Evolutionary conservation across 2,888 invertebrate genomes (phyloP).

Genomic region (Catocala fraxini): DNA sequence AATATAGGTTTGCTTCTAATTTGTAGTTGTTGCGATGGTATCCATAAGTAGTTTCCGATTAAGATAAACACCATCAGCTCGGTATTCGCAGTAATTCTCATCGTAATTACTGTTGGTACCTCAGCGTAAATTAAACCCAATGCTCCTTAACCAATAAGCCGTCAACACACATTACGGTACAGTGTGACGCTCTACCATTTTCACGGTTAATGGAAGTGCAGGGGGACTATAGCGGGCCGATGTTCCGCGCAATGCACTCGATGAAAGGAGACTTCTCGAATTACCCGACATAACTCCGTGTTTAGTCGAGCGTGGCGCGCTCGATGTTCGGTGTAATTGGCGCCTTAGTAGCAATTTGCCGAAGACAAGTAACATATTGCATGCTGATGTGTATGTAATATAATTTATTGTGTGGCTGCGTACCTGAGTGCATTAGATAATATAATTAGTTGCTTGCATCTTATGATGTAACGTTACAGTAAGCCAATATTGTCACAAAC

Average conservation of each 20-base stretch:
- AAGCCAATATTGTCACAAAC: too few species aligned
- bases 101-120: neutral
- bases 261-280: constrained; percentile 66
- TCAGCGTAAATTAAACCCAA: constrained; percentile 22
- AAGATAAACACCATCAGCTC: too few species aligned
- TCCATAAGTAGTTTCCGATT: too few species aligned
- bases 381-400: constrained; percentile 45
- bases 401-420: constrained; percentile 37
- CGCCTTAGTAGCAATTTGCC: constrained; percentile 66
- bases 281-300: constrained; percentile 64
- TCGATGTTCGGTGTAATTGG: constrained; percentile 69
- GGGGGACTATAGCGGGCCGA: constrained; percentile 57
- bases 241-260: constrained; percentile 63
- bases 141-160: constrained; percentile 16
- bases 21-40: too few species aligned
- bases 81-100: too few species aligned
- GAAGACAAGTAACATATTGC: constrained; percentile 51
- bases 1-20: too few species aligned
- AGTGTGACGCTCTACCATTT: constrained; percentile 55
- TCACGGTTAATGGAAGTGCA: constrained; percentile 64
- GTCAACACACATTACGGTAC: constrained; percentile 42
- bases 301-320: constrained; percentile 59
- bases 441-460: constrained; percentile 17
- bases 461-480: neutral
- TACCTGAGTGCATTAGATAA: constrained; percentile 34